phyloP scores from a whole-genome alignment of 2,888 invertebrate genomes.

The Nomada fucata region DNA sequence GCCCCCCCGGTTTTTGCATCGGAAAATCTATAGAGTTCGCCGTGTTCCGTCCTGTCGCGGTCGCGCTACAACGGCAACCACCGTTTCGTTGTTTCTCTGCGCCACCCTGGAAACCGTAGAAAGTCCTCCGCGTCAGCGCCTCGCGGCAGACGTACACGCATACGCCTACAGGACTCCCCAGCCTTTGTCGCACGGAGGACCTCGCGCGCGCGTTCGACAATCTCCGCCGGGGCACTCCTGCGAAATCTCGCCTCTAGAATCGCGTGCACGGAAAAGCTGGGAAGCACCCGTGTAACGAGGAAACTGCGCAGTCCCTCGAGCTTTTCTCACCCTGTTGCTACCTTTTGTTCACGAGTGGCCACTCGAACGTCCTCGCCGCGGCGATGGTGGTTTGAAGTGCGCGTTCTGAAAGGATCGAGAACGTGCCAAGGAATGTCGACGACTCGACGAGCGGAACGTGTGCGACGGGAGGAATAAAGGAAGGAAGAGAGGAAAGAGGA shows the following conservation, averaged over 20 bases:
- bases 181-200: not conserved
- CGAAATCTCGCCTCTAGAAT: constrained; percentile 30
- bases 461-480: constrained; percentile 7
- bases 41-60: not conserved
- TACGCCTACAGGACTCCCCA: not conserved
- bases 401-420: constrained; percentile 54
- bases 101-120: not conserved
- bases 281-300: constrained; percentile 31
- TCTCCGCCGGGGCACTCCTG: not conserved
- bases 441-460: constrained; percentile 26
- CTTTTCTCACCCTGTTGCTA: constrained; percentile 44
- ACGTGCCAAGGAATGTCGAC: constrained; percentile 70
- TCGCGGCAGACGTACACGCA: not conserved
- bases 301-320: constrained; percentile 11
- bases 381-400: constrained; percentile 35
- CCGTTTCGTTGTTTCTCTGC: not conserved
- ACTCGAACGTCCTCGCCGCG: constrained; percentile 24
- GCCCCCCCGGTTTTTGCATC: too few relatives aligned
- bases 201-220: constrained; percentile 30
- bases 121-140: constrained; percentile 7
- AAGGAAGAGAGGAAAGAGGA: not conserved
- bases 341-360: constrained; percentile 59
- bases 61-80: too few relatives aligned
- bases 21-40: too few relatives aligned
- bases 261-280: constrained; percentile 27